Percentiles rank a stretch among this genome's conserved stretches.
Conservation (phyloP, 2,888 invertebrate genomes). For the Byasa hedistus region DNA sequence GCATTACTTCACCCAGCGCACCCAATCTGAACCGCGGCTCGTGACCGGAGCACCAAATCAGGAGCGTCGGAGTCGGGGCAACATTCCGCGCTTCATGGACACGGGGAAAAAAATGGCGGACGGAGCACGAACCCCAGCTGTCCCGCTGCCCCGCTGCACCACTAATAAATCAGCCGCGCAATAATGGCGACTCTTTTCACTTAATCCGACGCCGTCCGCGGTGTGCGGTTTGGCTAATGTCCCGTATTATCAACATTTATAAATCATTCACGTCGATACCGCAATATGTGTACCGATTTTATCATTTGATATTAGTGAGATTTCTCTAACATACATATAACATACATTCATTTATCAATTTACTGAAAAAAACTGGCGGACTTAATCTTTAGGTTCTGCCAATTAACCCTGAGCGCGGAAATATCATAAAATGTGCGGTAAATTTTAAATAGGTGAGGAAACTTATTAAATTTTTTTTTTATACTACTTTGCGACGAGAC, state of each 20-base stretch:
- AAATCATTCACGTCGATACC: slow-evolving; percentile 71
- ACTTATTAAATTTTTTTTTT: too few species aligned
- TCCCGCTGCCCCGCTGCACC: slow-evolving; percentile 38
- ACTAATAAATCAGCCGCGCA: slow-evolving; percentile 56
- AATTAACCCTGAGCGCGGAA: too few species aligned
- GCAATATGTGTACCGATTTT: slow-evolving; percentile 43
- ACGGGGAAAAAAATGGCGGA: slow-evolving; percentile 44
- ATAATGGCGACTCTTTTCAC: slow-evolving; percentile 63
- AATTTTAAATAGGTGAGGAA: too few species aligned
- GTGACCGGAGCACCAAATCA: slow-evolving; percentile 46
- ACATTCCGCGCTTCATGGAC: slow-evolving; percentile 44
- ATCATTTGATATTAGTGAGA: slow-evolving; percentile 37
- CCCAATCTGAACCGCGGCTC: slow-evolving; percentile 36
- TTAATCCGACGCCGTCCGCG: slow-evolving; percentile 58
- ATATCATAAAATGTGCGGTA: too few species aligned
- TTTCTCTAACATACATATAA: too few species aligned
- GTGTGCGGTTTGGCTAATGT: slow-evolving; percentile 67
- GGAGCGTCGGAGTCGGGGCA: slow-evolving; percentile 39
- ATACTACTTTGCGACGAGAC: too few species aligned
- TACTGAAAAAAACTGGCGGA: too few species aligned
- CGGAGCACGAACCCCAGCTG: slow-evolving; percentile 40
- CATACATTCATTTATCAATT: too few species aligned
- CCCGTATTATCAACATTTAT: slow-evolving; percentile 62
- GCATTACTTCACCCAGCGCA: slow-evolving; percentile 21
- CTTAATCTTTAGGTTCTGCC: too few species aligned